These are phyloP conservation scores for Ptilorrhoa leucosticta DNA, from an alignment of 2,113 vertebrate genomes.

Conservation along the genomic window DNA sequence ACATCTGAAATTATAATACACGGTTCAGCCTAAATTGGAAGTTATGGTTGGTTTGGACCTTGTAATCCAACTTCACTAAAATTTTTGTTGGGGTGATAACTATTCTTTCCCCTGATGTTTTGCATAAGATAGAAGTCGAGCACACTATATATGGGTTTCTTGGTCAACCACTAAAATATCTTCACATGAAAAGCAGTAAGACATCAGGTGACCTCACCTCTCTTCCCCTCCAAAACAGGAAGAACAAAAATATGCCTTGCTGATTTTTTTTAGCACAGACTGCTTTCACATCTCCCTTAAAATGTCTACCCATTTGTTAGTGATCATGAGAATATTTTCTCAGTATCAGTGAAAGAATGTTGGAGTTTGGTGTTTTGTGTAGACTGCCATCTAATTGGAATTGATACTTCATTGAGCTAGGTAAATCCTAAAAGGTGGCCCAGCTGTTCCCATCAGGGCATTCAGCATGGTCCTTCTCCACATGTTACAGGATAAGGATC, in stretches of 20 bases:
- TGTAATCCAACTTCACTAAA: not conserved
- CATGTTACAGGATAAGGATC: not conserved
- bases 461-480: not conserved
- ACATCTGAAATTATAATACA: not conserved
- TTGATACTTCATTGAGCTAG: not conserved
- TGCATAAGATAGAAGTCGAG: not conserved
- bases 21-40: not conserved
- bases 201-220: not conserved
- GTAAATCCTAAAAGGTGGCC: not conserved
- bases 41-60: not conserved
- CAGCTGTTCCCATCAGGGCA: not conserved
- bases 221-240: not conserved
- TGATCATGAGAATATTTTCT: not conserved
- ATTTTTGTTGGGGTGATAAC: not conserved
- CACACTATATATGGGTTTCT: not conserved
- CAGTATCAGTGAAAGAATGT: not conserved
- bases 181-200: not conserved
- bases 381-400: not conserved
- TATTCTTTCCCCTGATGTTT: not conserved
- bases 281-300: not conserved
- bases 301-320: not conserved
- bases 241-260: not conserved
- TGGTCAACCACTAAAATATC: not conserved
- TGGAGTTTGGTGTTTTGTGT: not conserved
- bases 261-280: not conserved